phyloP scores from a whole-genome alignment of 1,140 invertebrate genomes.

The Proctacanthus coquilletti region DNA sequence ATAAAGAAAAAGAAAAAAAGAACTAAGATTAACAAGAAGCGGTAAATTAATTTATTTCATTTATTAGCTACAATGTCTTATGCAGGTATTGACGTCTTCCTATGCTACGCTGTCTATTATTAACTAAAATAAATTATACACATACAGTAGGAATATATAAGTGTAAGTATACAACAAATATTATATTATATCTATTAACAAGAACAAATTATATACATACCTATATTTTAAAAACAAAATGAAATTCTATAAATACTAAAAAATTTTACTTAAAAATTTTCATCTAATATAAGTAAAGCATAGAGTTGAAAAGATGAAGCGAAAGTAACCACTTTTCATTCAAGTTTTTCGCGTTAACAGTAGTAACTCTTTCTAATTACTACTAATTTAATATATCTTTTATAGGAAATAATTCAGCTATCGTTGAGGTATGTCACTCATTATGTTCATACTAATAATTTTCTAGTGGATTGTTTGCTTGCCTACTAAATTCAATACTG shows the following conservation, averaged over 20 bases:
- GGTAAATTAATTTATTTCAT: conserved; percentile 6
- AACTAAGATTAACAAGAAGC: conserved; percentile 3
- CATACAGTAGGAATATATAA: conserved; percentile 7
- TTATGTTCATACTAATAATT: too few species aligned
- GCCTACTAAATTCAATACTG: too few species aligned
- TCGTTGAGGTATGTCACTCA: too few species aligned
- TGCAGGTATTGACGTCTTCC: conserved; percentile 33
- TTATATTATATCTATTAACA: conserved; percentile 2
- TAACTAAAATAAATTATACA: conserved; percentile 27
- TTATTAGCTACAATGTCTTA: conserved; percentile 30
- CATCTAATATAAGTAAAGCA: too few species aligned
- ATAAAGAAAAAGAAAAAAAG: conserved; percentile 4
- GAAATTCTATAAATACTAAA: conserved; percentile 1
- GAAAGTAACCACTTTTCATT: too few species aligned
- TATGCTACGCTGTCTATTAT: conserved; percentile 34
- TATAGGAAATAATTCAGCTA: too few species aligned
- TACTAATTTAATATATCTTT: too few species aligned
- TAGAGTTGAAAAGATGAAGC: too few species aligned
- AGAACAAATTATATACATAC: not conserved
- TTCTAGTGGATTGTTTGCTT: too few species aligned
- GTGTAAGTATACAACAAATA: not conserved
- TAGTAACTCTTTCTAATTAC: too few species aligned
- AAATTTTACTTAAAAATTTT: conserved; percentile 4
- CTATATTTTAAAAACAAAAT: not conserved
- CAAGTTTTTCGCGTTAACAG: too few species aligned